Evolutionary conservation across 2,113 vertebrate species (phyloP), one percentile per base, ranked within the genome.

Genomic region (Proterorhinus semilunaris): DNA sequence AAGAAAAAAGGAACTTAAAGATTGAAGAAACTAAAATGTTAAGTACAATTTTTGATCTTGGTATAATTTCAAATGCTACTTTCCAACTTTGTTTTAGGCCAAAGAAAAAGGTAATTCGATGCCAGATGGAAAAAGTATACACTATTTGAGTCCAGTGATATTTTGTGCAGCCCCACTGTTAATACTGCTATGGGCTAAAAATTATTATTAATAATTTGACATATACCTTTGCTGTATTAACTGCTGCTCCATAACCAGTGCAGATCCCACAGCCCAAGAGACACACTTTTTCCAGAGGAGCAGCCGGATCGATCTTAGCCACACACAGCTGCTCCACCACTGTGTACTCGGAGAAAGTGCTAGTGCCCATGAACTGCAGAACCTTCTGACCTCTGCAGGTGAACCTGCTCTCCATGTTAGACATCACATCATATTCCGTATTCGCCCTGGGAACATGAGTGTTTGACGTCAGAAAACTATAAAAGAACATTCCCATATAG

Each of bases 281-380:
- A 62, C 93, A 96, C 68, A 94, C 93, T 69, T 93, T 94, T 43
- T 96, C 91, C 76, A 94, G 85, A 10, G 94, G 94, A 10, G 94
- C 94, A 6, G 82, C 78, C 0, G 87, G 78, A 42, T 91, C 86
- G n/a, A 96, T 92, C 88, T 94, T 95, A 46, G 90, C 90, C 65
- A 93, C 69, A 0, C 91, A 36, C 0, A 84, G 88, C 53, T 95
- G 93, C 0, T 92, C 86, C 2, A 95, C 11, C 45, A 96, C 94
- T 0, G 94, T 95, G 90, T 95, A 96, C 80, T 96, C 86, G 0
- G 94, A 90, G 82, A 96, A 96, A 58, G 93, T 95, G 66, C 95
- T 95, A 81, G 87, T 85, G 66, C 93, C 93, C 73, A 93, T 27
- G 47, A 94, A 95, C 70, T 95, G 93, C 49, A 94, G 80, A 21